A percentile compares a stretch with the other conserved stretches of the same genome.
These are phyloP conservation scores for Cichladusa arquata DNA, from an alignment of 2,113 vertebrate genomes.

Conservation along the genomic window DNA sequence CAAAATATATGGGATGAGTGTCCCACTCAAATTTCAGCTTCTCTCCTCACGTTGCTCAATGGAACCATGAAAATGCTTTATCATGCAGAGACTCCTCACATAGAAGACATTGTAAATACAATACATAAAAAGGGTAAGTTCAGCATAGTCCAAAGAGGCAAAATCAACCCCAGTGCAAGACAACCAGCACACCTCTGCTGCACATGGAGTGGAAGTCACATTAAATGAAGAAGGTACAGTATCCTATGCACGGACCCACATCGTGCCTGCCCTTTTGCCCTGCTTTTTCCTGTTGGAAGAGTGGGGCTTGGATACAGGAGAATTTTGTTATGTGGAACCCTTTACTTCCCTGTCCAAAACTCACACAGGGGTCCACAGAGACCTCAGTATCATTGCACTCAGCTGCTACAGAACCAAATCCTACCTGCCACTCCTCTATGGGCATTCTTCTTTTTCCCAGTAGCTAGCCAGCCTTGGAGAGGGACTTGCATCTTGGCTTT, in stretches of 20 bases:
- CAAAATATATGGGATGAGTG: not conserved
- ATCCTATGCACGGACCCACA: rapidly evolving
- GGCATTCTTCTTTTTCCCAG: not conserved
- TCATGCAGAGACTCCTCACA: not conserved
- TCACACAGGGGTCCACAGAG: not conserved
- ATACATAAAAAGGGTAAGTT: not conserved
- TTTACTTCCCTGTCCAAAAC: not conserved
- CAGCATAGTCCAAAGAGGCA: not conserved
- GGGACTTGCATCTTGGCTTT: not conserved
- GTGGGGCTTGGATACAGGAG: not conserved
- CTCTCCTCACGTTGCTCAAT: not conserved
- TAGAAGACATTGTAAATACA: not conserved
- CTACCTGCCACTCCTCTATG: not conserved
- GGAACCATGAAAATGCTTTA: not conserved
- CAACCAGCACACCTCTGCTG: not conserved
- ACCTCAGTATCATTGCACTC: not conserved
- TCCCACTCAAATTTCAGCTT: not conserved
- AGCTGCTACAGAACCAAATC: not conserved
- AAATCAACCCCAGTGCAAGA: not conserved
- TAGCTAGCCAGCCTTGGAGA: not conserved
- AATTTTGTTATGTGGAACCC: not conserved
- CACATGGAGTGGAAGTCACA: rapidly evolving
- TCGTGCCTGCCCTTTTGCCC: rapidly evolving
- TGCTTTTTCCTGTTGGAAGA: not conserved
- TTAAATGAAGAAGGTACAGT: not conserved